Conservation (phyloP, 2,113 vertebrate genomes). For the Notarius lentiginosus region DNA sequence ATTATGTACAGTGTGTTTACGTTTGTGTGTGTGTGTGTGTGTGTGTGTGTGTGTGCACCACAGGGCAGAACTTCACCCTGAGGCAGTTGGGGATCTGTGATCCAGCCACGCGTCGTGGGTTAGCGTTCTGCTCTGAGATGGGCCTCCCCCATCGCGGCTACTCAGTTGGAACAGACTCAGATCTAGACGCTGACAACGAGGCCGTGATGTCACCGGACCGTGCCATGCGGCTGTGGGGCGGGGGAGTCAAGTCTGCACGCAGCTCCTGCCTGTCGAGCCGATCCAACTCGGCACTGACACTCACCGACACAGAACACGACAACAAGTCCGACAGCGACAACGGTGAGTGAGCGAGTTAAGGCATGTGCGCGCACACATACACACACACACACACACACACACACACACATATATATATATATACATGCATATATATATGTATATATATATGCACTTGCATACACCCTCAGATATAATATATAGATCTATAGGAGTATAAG, state of each 20-base stretch:
- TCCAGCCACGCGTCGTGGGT: slow-evolving; percentile 88
- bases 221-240: slow-evolving; percentile 93
- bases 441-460: not conserved
- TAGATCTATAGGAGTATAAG: no score
- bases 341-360: slow-evolving; percentile 75
- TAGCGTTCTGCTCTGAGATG: slow-evolving; percentile 95
- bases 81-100: slow-evolving; percentile 97
- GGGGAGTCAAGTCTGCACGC: slow-evolving; percentile 90
- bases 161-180: slow-evolving; percentile 87
- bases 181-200: slow-evolving; percentile 86
- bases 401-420: not conserved
- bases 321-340: slow-evolving; percentile 99
- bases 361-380: not conserved
- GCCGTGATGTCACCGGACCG: slow-evolving; percentile 94
- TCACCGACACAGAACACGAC: slow-evolving; percentile 96
- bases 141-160: slow-evolving; percentile 94
- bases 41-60: slow-evolving; percentile 51
- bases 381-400: not conserved
- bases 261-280: slow-evolving; percentile 97
- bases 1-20: not conserved
- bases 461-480: not conserved
- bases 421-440: not conserved
- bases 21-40: slow-evolving; percentile 37
- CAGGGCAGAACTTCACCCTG: slow-evolving; percentile 96
- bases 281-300: slow-evolving; percentile 96